phyloP scores from a whole-genome alignment of 2,888 invertebrate species.

The Drosophila aldrichi region DNA sequence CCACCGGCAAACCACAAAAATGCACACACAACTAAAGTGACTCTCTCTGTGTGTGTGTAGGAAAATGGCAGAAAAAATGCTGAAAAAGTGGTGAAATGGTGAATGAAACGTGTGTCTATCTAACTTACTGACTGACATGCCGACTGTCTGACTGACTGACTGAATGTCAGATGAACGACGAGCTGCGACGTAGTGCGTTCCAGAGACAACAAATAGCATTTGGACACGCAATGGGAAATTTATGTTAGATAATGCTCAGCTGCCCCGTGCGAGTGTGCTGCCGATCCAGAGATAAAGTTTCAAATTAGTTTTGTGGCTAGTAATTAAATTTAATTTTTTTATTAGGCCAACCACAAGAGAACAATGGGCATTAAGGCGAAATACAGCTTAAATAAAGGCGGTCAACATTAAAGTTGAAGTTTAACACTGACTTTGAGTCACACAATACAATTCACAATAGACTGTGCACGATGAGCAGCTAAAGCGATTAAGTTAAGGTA shows the following conservation, averaged over 20 bases:
- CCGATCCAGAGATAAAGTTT: constrained; percentile 75
- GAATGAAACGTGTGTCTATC: constrained; percentile 53
- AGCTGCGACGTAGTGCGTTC: constrained; percentile 41
- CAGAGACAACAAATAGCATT: constrained; percentile 73
- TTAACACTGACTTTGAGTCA: not conserved
- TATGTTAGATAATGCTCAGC: constrained; percentile 73
- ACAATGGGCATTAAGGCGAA: constrained; percentile 38
- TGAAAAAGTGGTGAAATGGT: constrained; percentile 74
- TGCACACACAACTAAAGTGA: constrained; percentile 45
- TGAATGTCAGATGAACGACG: constrained; percentile 35
- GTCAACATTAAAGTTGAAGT: constrained; percentile 9
- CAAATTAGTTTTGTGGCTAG: constrained; percentile 78
- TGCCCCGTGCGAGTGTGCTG: constrained; percentile 34
- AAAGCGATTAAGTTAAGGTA: not conserved
- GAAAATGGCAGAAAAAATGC: constrained; percentile 51
- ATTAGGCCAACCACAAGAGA: constrained; percentile 58
- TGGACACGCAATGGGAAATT: constrained; percentile 79
- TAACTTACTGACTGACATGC: constrained; percentile 45
- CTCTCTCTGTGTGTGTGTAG: constrained; percentile 36
- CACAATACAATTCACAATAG: not conserved
- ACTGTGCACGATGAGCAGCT: too few species aligned
- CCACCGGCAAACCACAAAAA: constrained; percentile 55
- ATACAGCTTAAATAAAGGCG: constrained; percentile 35
- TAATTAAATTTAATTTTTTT: constrained; percentile 79
- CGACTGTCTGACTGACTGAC: constrained; percentile 39